Percentiles rank a stretch among this genome's conserved stretches.
These are phyloP conservation scores for Acrocephalus arundinaceus DNA, from an alignment of 2,113 vertebrate species.

Conservation along the genomic window DNA sequence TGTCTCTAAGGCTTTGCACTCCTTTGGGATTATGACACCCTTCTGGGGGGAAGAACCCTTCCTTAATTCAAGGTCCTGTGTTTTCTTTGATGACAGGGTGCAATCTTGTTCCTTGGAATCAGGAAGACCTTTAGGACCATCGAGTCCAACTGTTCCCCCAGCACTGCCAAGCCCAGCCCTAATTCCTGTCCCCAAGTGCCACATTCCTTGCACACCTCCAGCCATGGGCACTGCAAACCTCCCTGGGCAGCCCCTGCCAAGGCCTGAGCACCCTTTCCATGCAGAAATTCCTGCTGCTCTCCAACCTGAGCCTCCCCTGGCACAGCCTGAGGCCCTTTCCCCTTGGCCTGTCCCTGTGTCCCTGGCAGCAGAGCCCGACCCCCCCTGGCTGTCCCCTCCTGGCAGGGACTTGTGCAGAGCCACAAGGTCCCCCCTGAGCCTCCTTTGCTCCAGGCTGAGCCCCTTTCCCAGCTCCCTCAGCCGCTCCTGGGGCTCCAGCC, in stretches of 20 bases:
- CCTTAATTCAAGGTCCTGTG: background rate
- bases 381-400: background rate
- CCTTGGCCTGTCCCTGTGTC: background rate
- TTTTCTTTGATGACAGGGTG: background rate
- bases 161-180: background rate
- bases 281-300: background rate
- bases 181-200: background rate
- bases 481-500: background rate
- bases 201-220: background rate
- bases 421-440: background rate
- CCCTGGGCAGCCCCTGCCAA: background rate
- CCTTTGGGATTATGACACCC: background rate
- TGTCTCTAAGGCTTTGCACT: background rate
- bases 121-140: background rate
- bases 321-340: background rate
- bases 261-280: background rate
- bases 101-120: background rate
- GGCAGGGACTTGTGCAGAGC: background rate
- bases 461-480: background rate
- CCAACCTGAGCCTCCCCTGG: background rate
- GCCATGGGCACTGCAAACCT: background rate
- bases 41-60: fast-evolving
- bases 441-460: background rate
- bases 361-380: background rate
- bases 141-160: background rate